Base-by-base conservation (phyloP, 2,797 vertebrate genomes). In the Pseudochaenichthys georgianus region DNA sequence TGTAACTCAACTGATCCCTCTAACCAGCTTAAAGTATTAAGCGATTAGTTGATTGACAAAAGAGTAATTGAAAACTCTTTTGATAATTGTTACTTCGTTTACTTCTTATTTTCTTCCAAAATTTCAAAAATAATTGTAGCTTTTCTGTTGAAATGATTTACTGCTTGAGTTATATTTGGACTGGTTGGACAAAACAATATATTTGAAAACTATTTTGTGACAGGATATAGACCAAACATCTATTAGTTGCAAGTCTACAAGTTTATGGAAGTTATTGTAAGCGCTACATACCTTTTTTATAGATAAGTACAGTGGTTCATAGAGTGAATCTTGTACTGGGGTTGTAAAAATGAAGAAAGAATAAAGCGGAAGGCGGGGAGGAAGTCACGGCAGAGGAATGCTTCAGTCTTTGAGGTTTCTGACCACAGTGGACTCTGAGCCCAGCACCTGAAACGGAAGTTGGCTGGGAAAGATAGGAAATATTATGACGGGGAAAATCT, bases 361-460 rank as follows among this genome's bases (percentile, higher is more conserved):
- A 65, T 41, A 34, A 58, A 52, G 12, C 71, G 60, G 63, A 61
- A 54, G 48, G 31, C 61, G 13, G 31, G 71, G 70, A 76, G 67
- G 48, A 80, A 88, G 79, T 64, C 41, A 15, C 73, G 71, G 54
- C 70, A 74, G 52, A 77, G 87, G 89, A 90, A 86, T 92, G 79
- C 89, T 78, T 91, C 19, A 75, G 53, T n/a, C 81, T 79, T 70
- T 54, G 59, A 71, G 69, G 68, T 79, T 84, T 77, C 55, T 75
- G 73, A 72, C 77, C 54, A 69, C 62, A 73, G 64, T 70, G 6
- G 52, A 78, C 75, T 81, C 75, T 78, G 77, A 87, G 63, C 53
- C 43, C 5, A 75, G 63, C 91, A 92, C 91, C 90, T 93, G 93
- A 91, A 94, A 70, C 31, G 70, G 90, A 95, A 70, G 65, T 38